These are phyloP conservation scores for Triplophysa bombifrons DNA, from an alignment of 2,797 vertebrate species.

Conservation along the genomic window DNA sequence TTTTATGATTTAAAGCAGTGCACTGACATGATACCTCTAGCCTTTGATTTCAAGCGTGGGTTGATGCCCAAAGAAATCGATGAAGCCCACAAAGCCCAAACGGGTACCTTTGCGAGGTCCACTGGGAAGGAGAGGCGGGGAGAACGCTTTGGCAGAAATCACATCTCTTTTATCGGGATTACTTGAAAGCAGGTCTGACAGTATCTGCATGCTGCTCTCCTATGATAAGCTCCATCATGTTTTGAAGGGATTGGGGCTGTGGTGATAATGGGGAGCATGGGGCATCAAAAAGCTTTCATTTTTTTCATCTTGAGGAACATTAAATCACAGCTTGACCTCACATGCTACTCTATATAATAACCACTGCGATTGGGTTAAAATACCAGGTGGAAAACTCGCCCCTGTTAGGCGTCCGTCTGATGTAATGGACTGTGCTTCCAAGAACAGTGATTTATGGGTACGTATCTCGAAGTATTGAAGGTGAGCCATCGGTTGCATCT, in stretches of 20 bases:
- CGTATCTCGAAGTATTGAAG: conserved; percentile 41
- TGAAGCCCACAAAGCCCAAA: not conserved
- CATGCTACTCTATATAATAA: conserved; percentile 55
- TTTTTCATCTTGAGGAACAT: conserved; percentile 66
- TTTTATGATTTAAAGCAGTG: conserved; percentile 72
- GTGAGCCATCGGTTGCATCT: conserved; percentile 39
- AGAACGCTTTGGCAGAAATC: conserved; percentile 70
- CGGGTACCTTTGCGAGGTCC: conserved; percentile 68
- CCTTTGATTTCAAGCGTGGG: conserved; percentile 70
- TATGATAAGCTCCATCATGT: conserved; percentile 73
- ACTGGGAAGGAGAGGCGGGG: conserved; percentile 62
- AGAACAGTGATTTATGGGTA: conserved; percentile 46
- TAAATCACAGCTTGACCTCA: conserved; percentile 74
- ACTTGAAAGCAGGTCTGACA: conserved; percentile 78
- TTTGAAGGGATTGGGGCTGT: conserved; percentile 51
- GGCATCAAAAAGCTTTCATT: conserved; percentile 68
- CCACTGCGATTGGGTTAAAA: conserved; percentile 45
- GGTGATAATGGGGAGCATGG: not conserved
- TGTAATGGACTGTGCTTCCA: conserved; percentile 47
- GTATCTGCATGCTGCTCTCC: conserved; percentile 79
- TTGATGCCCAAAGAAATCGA: conserved; percentile 74
- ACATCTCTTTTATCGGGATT: conserved; percentile 78
- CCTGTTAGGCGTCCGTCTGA: conserved; percentile 14
- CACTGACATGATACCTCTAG: conserved; percentile 72
- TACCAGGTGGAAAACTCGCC: conserved; percentile 63